phyloP scores from a whole-genome alignment of 2,113 vertebrate genomes.

The Macquaria ambigua region DNA sequence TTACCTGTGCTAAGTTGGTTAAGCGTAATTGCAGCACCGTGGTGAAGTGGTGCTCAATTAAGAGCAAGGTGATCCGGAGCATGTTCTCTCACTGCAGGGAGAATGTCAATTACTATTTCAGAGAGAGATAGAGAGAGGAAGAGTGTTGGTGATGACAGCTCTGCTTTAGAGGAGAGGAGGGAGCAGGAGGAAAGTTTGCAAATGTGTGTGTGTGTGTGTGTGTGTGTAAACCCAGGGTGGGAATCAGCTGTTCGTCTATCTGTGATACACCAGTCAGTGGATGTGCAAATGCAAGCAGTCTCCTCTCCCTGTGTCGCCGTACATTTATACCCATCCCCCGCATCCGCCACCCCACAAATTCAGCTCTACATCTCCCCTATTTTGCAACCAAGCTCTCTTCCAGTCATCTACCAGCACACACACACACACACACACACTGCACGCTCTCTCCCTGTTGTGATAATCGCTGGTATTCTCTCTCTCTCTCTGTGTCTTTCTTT shows the following conservation, averaged over 20 bases:
- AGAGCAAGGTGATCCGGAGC: conserved; percentile 68
- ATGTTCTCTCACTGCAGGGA: conserved; percentile 65
- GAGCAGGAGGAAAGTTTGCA: conserved; percentile 59
- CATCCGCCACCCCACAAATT: conserved; percentile 47
- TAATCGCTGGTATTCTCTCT: conserved; percentile 51
- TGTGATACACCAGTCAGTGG: conserved; percentile 62
- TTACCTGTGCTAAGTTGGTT: conserved; percentile 67
- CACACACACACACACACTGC: conserved; percentile 17
- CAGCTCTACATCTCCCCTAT: conserved; percentile 45
- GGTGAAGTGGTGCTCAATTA: conserved; percentile 74
- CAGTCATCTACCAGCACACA: conserved; percentile 42
- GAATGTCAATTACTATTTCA: conserved; percentile 73
- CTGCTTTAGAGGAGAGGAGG: conserved; percentile 49
- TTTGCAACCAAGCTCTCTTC: conserved; percentile 48
- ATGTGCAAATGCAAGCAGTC: conserved; percentile 51
- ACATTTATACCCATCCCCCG: conserved; percentile 72
- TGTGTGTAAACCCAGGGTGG: conserved; percentile 54
- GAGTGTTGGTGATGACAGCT: conserved; percentile 62
- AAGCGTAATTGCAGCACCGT: conserved; percentile 54
- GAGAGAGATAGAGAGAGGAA: conserved; percentile 39
- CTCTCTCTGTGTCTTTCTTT: conserved; percentile 52
- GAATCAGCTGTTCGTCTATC: conserved; percentile 73
- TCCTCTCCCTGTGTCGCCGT: conserved; percentile 48
- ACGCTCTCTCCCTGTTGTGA: conserved; percentile 32
- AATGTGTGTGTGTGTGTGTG: conserved; percentile 28